phyloP scores from a whole-genome alignment of 1,140 invertebrate species.

The Daktulosphaira vitifoliae region DNA sequence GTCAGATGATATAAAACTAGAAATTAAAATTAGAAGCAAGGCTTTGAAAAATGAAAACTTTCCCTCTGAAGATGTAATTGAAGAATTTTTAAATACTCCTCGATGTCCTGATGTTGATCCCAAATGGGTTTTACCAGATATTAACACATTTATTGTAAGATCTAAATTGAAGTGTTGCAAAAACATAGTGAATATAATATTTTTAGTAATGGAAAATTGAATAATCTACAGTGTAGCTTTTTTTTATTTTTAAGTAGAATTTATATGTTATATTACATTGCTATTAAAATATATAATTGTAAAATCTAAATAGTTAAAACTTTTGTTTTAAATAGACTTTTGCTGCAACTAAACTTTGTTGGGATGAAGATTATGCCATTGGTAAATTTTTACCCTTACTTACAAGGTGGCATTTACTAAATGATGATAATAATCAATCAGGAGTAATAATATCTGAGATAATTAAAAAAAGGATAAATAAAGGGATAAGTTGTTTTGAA shows the following conservation, averaged over 20 bases:
- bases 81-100: conserved; percentile 57
- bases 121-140: conserved; percentile 17
- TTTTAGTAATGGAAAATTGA: no score
- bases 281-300: no score
- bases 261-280: no score
- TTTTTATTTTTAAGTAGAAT: no score
- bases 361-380: conserved; percentile 66
- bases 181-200: no score
- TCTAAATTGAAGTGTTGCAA: neutral
- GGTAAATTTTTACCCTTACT: conserved; percentile 68
- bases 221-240: no score
- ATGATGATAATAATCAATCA: conserved; percentile 38
- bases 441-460: conserved; percentile 36
- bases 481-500: conserved; percentile 41
- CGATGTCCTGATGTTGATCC: neutral
- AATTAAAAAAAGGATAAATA: conserved; percentile 36
- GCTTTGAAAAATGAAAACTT: conserved; percentile 56
- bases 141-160: conserved; percentile 17
- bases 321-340: no score
- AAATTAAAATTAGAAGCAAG: conserved; percentile 59
- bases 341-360: conserved; percentile 55
- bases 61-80: conserved; percentile 61
- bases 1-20: conserved; percentile 47
- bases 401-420: conserved; percentile 58
- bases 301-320: no score